phyloP scores from a whole-genome alignment of 1,140 invertebrate species.

The Plutomurus gul region DNA sequence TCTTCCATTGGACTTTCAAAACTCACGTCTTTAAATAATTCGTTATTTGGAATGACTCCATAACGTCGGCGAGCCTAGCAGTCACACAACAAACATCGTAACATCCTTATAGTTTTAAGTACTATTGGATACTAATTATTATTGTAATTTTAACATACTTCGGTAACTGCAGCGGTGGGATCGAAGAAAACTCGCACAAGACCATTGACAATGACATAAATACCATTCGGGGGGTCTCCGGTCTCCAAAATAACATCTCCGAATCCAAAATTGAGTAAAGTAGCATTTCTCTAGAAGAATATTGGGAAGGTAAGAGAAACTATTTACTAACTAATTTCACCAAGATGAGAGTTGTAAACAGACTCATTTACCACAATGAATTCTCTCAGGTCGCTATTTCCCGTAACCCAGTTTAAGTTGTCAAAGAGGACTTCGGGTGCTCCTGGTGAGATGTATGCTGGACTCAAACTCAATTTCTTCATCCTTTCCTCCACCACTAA shows the following conservation, averaged over 20 bases:
- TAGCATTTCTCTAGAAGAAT: conserved; percentile 33
- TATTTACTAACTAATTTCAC: no score
- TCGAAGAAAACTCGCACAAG: conserved; percentile 57
- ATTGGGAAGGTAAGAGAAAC: background rate
- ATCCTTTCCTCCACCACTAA: conserved; percentile 48
- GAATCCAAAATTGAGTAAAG: background rate
- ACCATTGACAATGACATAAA: conserved; percentile 59
- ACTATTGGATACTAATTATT: no score
- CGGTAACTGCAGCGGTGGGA: conserved; percentile 16
- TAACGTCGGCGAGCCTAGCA: background rate
- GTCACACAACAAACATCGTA: background rate
- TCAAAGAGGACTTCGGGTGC: conserved; percentile 17
- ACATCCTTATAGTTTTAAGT: background rate
- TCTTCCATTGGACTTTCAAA: conserved; percentile 55
- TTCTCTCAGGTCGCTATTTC: background rate
- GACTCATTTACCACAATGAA: background rate
- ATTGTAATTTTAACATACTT: no score
- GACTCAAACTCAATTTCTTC: conserved; percentile 48
- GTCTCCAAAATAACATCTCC: conserved; percentile 54
- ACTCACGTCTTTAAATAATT: conserved; percentile 40
- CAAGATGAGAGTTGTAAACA: no score
- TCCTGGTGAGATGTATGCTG: conserved; percentile 33
- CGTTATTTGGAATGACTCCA: conserved; percentile 50
- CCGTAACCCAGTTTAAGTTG: conserved; percentile 45
- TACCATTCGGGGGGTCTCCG: conserved; percentile 55